A percentile compares a stretch with the other conserved stretches of the same genome.
Evolutionary conservation across 2,888 invertebrate species (phyloP).

Genomic region (Orgyia antiqua): DNA sequence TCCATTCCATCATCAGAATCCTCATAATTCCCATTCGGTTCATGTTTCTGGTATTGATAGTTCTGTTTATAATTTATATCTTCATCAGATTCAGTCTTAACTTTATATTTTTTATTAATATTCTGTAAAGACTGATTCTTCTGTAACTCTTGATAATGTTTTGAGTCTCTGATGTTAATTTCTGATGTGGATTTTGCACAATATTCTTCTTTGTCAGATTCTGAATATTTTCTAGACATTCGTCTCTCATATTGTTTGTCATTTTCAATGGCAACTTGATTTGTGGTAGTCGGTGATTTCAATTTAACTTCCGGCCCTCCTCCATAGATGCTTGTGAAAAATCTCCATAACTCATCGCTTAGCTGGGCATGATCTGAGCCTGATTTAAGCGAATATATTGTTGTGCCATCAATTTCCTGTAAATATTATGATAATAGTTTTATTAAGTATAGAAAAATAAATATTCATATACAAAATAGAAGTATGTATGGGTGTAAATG

Average conservation of each 20-base stretch:
- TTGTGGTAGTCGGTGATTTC: constrained; percentile 33
- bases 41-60: constrained; percentile 44
- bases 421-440: constrained; percentile 18
- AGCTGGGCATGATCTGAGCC: constrained; percentile 86
- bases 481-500: too few species aligned
- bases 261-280: constrained; percentile 12
- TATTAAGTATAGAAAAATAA: neutral
- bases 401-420: constrained; percentile 61
- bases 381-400: constrained; percentile 54
- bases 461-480: too few species aligned
- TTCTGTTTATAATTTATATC: constrained; percentile 46
- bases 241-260: constrained; percentile 23
- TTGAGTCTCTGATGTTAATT: constrained; percentile 47
- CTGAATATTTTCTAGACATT: constrained; percentile 50
- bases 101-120: constrained; percentile 46
- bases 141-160: constrained; percentile 52
- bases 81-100: constrained; percentile 43
- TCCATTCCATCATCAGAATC: constrained; percentile 58
- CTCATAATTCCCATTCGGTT: constrained; percentile 57
- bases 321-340: constrained; percentile 90
- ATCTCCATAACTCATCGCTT: constrained; percentile 91
- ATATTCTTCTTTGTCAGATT: constrained; percentile 67
- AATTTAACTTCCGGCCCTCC: constrained; percentile 91
- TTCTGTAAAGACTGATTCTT: constrained; percentile 71
- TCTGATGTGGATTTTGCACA: constrained; percentile 62